Conservation (phyloP, 2,113 vertebrate genomes). For the Pseudolaguvia tuberculata region DNA sequence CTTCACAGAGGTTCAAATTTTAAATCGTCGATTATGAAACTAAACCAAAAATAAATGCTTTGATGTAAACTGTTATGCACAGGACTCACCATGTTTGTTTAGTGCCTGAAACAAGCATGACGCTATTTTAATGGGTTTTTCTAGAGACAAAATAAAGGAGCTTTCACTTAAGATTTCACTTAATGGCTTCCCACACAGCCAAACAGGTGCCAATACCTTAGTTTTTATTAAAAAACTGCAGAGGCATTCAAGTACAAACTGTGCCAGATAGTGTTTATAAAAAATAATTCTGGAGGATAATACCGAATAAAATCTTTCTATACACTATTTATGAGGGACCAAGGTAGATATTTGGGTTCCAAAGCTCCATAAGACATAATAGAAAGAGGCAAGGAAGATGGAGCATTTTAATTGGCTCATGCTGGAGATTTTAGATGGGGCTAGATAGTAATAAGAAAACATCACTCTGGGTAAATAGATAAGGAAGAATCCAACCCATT, state of each 20-base stretch:
- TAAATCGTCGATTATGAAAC: not conserved
- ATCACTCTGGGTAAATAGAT: slow-evolving; percentile 20
- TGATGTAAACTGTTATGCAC: not conserved
- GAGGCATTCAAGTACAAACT: not conserved
- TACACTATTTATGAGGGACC: not conserved
- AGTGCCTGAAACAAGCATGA: not conserved
- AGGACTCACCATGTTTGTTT: not conserved
- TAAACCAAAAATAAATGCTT: not conserved
- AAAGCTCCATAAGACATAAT: not conserved
- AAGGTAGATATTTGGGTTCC: not conserved
- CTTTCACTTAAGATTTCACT: not conserved
- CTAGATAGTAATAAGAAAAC: slow-evolving; percentile 13
- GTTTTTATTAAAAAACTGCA: not conserved
- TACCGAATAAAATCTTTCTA: not conserved
- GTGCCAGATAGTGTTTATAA: not conserved
- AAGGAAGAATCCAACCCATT: slow-evolving; percentile 5
- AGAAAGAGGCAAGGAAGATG: not conserved
- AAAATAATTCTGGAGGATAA: not conserved
- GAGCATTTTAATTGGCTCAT: slow-evolving; percentile 13
- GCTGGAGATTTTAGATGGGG: not conserved
- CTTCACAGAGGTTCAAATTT: too few relatives aligned
- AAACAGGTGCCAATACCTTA: not conserved
- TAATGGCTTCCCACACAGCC: not conserved
- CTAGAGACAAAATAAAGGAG: not conserved
- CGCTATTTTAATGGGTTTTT: not conserved